Conservation (phyloP, 2,888 invertebrate genomes). For the Mimas tiliae region DNA sequence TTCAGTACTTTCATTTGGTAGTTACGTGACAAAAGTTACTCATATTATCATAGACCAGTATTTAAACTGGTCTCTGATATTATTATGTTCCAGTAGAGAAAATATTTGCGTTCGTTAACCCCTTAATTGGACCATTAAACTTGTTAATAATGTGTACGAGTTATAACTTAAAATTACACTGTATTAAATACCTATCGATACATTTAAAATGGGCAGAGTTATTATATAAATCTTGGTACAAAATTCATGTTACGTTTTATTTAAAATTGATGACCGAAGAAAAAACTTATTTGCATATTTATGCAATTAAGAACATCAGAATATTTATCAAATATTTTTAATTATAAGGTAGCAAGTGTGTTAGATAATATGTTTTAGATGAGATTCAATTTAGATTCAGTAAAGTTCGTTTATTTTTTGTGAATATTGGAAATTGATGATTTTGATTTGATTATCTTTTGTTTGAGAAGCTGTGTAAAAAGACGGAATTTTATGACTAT, state of each 20-base stretch:
- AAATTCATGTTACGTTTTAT: not conserved
- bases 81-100: not conserved
- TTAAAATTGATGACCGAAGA: not conserved
- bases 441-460: too few relatives aligned
- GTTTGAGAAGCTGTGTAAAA: too few relatives aligned
- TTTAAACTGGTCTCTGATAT: too few relatives aligned
- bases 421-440: too few relatives aligned
- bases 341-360: not conserved
- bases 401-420: not conserved
- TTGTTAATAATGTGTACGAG: not conserved
- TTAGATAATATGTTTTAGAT: not conserved
- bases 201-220: not conserved
- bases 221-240: not conserved
- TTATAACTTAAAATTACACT: not conserved
- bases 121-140: not conserved
- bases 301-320: not conserved
- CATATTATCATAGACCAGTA: too few relatives aligned
- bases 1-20: too few relatives aligned
- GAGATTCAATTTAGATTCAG: not conserved
- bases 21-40: too few relatives aligned
- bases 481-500: too few relatives aligned
- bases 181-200: not conserved
- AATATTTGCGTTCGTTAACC: not conserved
- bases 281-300: slow-evolving; percentile 13
- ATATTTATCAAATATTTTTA: not conserved